These are phyloP conservation scores for Leucophenga maculata DNA, from an alignment of 2,888 invertebrate genomes.

Conservation along the genomic window DNA sequence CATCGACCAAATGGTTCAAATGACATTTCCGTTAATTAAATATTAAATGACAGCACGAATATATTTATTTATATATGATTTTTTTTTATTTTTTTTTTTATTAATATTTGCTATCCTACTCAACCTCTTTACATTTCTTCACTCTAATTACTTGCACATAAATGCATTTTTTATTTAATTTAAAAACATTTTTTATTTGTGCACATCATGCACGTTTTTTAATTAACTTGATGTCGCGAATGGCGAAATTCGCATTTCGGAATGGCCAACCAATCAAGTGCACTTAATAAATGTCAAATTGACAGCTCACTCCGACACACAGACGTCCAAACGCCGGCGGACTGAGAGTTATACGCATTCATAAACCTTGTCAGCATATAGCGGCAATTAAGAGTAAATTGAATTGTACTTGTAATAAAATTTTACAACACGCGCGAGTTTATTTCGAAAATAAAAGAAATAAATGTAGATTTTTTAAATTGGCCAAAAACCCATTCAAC, in stretches of 20 bases:
- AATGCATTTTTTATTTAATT: not conserved
- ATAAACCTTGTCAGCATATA: slow-evolving; percentile 2
- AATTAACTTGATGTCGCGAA: slow-evolving; percentile 12
- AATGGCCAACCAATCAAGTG: slow-evolving; percentile 7
- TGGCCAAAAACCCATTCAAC: too few species aligned
- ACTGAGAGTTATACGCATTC: too few species aligned
- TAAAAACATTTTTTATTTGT: not conserved
- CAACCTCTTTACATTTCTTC: not conserved
- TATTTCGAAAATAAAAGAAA: too few species aligned
- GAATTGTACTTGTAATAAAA: not conserved
- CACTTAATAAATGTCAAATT: slow-evolving; percentile 20
- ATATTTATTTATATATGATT: not conserved
- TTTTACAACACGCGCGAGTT: too few species aligned
- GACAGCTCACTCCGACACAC: slow-evolving; percentile 1
- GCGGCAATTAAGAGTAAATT: slow-evolving; percentile 8
- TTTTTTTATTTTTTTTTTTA: too few species aligned
- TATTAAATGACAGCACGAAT: slow-evolving; percentile 9
- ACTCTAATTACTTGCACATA: not conserved
- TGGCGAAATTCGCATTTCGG: not conserved
- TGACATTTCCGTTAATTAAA: slow-evolving; percentile 23
- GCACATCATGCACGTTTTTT: slow-evolving; percentile 10
- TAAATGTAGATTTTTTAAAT: too few species aligned
- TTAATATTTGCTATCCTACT: not conserved
- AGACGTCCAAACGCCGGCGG: too few species aligned
- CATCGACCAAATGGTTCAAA: slow-evolving; percentile 18